Evolutionary conservation across 2,888 invertebrate species (phyloP), one percentile per base, ranked within the genome.

Genomic region (Polia nebulosa): DNA sequence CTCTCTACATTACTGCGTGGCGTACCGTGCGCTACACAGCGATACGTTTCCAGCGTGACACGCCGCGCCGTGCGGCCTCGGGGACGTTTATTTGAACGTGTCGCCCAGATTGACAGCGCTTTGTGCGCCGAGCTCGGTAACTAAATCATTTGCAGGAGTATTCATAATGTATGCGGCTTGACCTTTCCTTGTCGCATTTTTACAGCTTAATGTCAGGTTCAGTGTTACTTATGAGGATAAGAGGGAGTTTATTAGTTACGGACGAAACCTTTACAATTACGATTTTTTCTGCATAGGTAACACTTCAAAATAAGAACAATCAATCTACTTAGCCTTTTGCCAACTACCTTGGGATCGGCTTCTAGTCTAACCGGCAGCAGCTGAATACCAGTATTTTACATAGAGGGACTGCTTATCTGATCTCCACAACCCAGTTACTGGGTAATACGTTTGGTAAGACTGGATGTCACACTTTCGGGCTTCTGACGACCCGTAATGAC

Each of bases 31-130:
- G 52, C 68, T 56, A 73, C 75, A 63, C 59, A 49, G 45, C 63
- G 62, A 39, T 66, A 68, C 75, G 74, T 80, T 82, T 83, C 81
- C 76, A 83, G 65, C 72, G 72, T 61, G 56, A 56, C 67, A 65
- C 61, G 65, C 72, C 61, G 57, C 62, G 58, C 59, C 61, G 29
- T 41, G 53, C 47, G 68, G 63, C 68, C 71, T 65, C 55, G 49
- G 73, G 69, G 77, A 49, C 76, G 62, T 85, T 79, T 85, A 70
- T 83, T 78, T 75, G 75, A 84, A 56, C 77, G 66, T n/a, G 39
- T n/a, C 51, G 69, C 60, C 71, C 53, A 52, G 79, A 83, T 72
- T 83, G 73, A 70, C 79, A 72, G 63, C 69, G 65, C 72, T 67
- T 72, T 66, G 63, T 63, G 51, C 67, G 36, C 39, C 47, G 61